Base-by-base conservation (phyloP, 1,140 invertebrate species). In the Zaprionus davidi region DNA sequence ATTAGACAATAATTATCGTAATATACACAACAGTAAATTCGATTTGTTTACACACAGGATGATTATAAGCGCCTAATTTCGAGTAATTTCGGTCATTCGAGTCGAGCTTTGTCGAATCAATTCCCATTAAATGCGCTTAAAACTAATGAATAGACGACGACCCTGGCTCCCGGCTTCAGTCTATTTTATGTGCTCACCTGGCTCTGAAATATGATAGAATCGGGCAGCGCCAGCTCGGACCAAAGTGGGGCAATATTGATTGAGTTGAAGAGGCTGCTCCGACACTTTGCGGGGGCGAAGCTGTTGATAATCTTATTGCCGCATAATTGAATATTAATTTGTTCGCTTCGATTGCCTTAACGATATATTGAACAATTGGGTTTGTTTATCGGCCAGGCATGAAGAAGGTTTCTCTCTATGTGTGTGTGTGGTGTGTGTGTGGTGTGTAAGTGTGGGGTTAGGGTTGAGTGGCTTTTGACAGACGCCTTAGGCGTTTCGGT, bases 311-410 rank as follows among this genome's bases (percentile, higher is more conserved):
- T 77, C 68, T 76, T 51, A 68, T 75, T 83, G 72, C 28, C 46
- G 68, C 75, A 70, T 85, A 85, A 88, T 90, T 88, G 81, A 79
- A 88, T 90, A 88, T 84, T 84, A 88, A 84, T 84, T 81, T 74
- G 70, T 69, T 49, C 75, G 70, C 71, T 73, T 85, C 69, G 66
- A 73, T 84, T 69, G 74, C 67, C 71, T 53, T 70, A 56, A 56
- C 58, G 17, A 31, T 41, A 55, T 68, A 76, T 72, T 63, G 51
- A 63, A 70, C 71, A 65, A 73, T 81, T 75, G 66, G 64, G 60
- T 82, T 82, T 73, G 9, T 51, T 69, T 34, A 28, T 51, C 20
- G 46, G n/a, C 13, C 41, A 22, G 20, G 20, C 5, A n/a, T 22
- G 15, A 9, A 64, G 9, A 62, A 12, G 38, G 26, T 24, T 2